Evolutionary conservation across 2,113 vertebrate genomes (phyloP), one percentile per base, ranked within the genome.

Genomic region (Actinemys pallida): DNA sequence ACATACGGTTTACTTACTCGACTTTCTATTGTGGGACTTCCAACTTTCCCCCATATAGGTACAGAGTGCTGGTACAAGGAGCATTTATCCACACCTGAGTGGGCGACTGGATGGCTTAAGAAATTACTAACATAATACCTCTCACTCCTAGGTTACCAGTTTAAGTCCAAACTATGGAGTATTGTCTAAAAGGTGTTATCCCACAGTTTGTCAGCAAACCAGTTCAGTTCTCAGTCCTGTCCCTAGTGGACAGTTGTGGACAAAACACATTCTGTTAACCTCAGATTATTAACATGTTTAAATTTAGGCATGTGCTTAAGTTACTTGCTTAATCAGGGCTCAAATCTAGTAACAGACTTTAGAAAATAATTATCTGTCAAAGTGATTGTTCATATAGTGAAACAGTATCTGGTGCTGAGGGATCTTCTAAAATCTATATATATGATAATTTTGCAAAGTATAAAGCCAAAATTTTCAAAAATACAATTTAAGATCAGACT

Each of bases 181-280:
- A 93, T 88, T 83, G 94, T 90, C 93, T 93, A 65, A 89, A 91
- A 85, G 45, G 96, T 89, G 84, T 91, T 96, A 95, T 81, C 91
- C 88, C 83, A 89, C 84, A 39, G 91, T 86, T 94, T 87, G 95
- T 93, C 93, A 94, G 95, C 92, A 97, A 93, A 29, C 72, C 76
- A 86, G 95, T 92, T 50, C 86, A 90, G 90, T 96, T 65, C 83
- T 86, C 10, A 50, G 59, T 27, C 83, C 91, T 93, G 94, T 94
- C 72, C 79, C 80, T 88, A 83, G 57, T 75, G 88, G 88, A 92
- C 88, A 95, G 81, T 72, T 69, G 91, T 91, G 89, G 27, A 79
- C 91, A 78, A 83, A 92, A 47, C 90, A 87, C 57, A 90, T 91
- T 81, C 65, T 92, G 76, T 96, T 93, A 91, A 83, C 86, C 82